Conservation (phyloP, 2,113 vertebrate species). For the Corythoichthys intestinalis region DNA sequence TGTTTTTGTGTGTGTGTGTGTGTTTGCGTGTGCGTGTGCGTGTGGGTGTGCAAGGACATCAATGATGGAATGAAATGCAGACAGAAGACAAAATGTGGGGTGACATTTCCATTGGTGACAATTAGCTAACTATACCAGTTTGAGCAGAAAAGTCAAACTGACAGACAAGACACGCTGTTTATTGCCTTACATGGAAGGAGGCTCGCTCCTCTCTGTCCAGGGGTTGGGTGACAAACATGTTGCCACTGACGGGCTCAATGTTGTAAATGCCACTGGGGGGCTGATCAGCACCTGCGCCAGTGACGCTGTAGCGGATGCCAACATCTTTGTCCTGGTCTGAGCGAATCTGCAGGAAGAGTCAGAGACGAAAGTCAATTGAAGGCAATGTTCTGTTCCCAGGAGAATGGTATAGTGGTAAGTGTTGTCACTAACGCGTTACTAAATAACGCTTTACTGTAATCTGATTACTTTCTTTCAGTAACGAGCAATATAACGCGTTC, state of each 20-base stretch:
- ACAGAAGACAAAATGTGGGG: not conserved
- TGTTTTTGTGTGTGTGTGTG: constrained; percentile 12
- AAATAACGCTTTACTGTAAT: no score
- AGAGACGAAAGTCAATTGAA: not conserved
- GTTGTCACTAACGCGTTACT: no score
- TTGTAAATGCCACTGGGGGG: constrained; percentile 93
- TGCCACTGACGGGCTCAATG: constrained; percentile 92
- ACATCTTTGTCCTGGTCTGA: constrained; percentile 95
- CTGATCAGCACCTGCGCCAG: constrained; percentile 91
- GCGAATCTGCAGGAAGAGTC: constrained; percentile 80
- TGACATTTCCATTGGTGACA: constrained; percentile 23
- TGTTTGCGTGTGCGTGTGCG: constrained; percentile 13
- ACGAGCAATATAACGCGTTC: no score
- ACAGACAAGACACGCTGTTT: constrained; percentile 10
- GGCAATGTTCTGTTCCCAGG: no score
- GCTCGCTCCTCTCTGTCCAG: constrained; percentile 94
- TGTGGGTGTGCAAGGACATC: not conserved
- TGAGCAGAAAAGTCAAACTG: constrained; percentile 6
- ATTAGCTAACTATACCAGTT: constrained; percentile 39
- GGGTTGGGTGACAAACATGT: constrained; percentile 94
- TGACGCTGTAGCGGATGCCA: constrained; percentile 96
- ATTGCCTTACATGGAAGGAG: constrained; percentile 88
- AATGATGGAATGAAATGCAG: constrained; percentile 25
- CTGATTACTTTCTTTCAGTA: no score
- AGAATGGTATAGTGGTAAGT: not conserved